Base-by-base conservation (phyloP, 2,888 invertebrate genomes). In the Epistrophe eligans region DNA sequence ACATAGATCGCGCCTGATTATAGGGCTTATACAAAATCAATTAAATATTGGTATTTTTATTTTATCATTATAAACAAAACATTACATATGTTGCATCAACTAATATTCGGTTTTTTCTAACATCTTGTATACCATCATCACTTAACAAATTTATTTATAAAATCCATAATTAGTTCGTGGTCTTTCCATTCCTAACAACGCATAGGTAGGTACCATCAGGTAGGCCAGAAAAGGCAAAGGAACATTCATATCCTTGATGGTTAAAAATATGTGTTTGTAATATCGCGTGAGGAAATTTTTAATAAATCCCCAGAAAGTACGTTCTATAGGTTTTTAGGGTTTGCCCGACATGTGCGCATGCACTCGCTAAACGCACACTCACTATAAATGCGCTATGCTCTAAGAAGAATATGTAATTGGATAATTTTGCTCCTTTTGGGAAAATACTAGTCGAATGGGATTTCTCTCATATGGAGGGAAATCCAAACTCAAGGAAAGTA, bases 281-380 rank as follows among this genome's bases (percentile, higher is more conserved):
- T 77, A 81, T 84, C 84, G 67, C 67, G 77, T 45, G 77, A 85
- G 66, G 72, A 85, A 77, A 73, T 70, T 81, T 77, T 73, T 77
- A 77, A 85, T 85, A 85, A 84, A 85, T 81, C 84, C 81, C 84
- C 77, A 77, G 84, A 85, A 85, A 77, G 60, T 81, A 84, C 77
- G 81, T 24, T 24, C 72, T 71, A 19, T 43, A 38, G 38, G 15
- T 76, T 62, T 19, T 48, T 45, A 84, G 84, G 84, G 76, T 84
- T 84, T 84, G 84, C 84, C 81, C 81, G 84, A 85, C 84, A 85
- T 85, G 84, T 85, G 84, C 81, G 15, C 35, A 38, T 24, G 10
- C 11, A 28, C 66, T 43, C 19, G n/a, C 19, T 5, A 24, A 73
- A 32, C 13, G 13, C 72, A 24, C 19, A 38, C 55, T 28, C 55